Percentiles rank a stretch among this genome's conserved stretches.
phyloP scores from a whole-genome alignment of 2,888 invertebrate species.

The Dynastes maya region DNA sequence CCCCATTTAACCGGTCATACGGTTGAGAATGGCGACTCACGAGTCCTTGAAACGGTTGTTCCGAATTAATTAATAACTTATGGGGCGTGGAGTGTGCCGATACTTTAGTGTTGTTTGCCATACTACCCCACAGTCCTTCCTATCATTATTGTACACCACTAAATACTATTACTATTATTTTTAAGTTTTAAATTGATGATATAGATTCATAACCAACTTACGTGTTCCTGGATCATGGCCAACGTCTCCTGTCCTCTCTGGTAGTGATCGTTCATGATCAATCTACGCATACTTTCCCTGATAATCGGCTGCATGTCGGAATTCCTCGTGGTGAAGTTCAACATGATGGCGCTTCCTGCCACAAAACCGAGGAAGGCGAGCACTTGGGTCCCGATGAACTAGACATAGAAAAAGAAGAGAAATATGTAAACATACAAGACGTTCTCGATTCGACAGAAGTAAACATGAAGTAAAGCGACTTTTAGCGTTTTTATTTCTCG shows the following conservation, averaged over 20 bases:
- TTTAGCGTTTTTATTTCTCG: no score
- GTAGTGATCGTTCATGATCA: conserved; percentile 83
- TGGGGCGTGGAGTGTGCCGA: no score
- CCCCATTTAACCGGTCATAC: no score
- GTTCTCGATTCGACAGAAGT: background rate
- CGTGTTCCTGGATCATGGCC: conserved; percentile 88
- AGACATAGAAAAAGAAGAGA: conserved; percentile 64
- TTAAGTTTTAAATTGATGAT: no score
- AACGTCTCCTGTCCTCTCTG: conserved; percentile 77
- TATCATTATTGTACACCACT: no score
- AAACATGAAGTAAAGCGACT: background rate
- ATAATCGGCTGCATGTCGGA: conserved; percentile 87
- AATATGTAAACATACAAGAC: background rate
- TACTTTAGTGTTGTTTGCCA: no score
- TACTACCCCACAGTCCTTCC: no score
- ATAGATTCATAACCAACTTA: conserved; percentile 69
- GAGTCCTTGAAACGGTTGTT: no score
- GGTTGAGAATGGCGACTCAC: no score
- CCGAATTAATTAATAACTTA: no score
- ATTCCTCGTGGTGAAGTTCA: conserved; percentile 87
- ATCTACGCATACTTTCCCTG: conserved; percentile 78
- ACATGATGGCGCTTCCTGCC: conserved; percentile 82
- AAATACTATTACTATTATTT: no score
- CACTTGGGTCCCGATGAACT: conserved; percentile 84
- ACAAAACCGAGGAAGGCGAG: conserved; percentile 81